Percentiles rank a stretch among this genome's conserved stretches.
These are phyloP conservation scores for Zaprionus camerounensis DNA, from an alignment of 1,140 invertebrate species.

Conservation along the genomic window DNA sequence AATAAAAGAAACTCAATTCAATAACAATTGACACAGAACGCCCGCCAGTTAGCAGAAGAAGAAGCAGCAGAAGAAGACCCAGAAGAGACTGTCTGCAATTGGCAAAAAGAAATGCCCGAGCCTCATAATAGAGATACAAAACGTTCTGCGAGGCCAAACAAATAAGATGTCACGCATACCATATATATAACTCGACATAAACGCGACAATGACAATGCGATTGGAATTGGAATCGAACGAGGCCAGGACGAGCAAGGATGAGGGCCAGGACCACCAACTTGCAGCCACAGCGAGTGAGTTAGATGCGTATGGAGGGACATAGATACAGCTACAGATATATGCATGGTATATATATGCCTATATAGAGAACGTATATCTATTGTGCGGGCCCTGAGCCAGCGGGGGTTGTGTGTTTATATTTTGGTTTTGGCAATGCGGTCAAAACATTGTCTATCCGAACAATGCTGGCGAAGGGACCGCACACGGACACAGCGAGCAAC, in stretches of 20 bases:
- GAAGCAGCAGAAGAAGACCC: slow-evolving; percentile 15
- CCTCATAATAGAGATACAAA: slow-evolving; percentile 60
- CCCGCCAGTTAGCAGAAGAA: slow-evolving; percentile 51
- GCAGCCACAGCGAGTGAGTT: slow-evolving; percentile 29
- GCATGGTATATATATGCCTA: neutral
- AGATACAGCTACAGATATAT: slow-evolving; percentile 2
- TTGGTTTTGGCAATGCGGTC: slow-evolving; percentile 81
- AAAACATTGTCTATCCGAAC: slow-evolving; percentile 76
- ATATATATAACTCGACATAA: slow-evolving; percentile 14
- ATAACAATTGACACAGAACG: slow-evolving; percentile 67
- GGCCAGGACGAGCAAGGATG: neutral
- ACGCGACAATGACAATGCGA: slow-evolving; percentile 32
- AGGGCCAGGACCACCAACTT: slow-evolving; percentile 46
- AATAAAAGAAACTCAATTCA: slow-evolving; percentile 45
- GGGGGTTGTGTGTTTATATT: slow-evolving; percentile 30
- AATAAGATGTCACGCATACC: slow-evolving; percentile 74
- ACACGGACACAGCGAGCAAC: slow-evolving; percentile 45
- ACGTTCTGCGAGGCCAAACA: slow-evolving; percentile 15
- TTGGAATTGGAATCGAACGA: slow-evolving; percentile 29
- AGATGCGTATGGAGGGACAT: slow-evolving; percentile 20
- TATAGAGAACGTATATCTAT: neutral
- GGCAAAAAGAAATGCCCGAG: neutral
- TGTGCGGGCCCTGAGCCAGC: slow-evolving; percentile 1
- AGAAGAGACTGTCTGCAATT: slow-evolving; percentile 5
- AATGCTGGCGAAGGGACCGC: slow-evolving; percentile 68